These are phyloP conservation scores for Papilio aristodemus DNA, from an alignment of 1,140 invertebrate species.

Conservation along the genomic window DNA sequence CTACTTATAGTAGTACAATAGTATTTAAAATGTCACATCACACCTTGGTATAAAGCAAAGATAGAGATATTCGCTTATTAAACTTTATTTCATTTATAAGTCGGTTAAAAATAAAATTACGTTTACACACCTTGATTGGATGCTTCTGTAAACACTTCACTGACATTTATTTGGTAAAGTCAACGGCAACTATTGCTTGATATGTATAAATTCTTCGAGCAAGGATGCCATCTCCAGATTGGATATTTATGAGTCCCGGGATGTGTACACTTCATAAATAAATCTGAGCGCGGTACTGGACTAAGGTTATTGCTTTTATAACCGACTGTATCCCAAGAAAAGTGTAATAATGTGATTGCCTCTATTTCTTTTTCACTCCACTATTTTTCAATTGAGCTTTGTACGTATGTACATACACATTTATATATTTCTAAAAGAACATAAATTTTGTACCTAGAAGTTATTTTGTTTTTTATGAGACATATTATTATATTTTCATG, in stretches of 20 bases:
- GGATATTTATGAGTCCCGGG: constrained; percentile 61
- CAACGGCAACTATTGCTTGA: constrained; percentile 21
- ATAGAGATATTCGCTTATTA: too few species aligned
- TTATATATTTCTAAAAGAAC: too few species aligned
- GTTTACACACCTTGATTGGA: too few species aligned
- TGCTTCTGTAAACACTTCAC: constrained; percentile 6
- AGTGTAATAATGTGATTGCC: constrained; percentile 33
- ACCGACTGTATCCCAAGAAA: constrained; percentile 31
- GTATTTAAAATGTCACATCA: too few species aligned
- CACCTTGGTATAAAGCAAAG: too few species aligned
- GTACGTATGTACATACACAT: neutral
- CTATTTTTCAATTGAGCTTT: constrained; percentile 5
- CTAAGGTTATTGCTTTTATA: constrained; percentile 40
- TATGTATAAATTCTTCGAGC: constrained; percentile 32
- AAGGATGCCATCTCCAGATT: constrained; percentile 56
- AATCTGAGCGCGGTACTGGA: constrained; percentile 51
- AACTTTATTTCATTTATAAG: too few species aligned
- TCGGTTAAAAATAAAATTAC: too few species aligned
- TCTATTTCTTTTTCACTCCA: constrained; percentile 24
- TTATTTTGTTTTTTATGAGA: too few species aligned
- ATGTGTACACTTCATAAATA: constrained; percentile 64
- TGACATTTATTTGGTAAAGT: constrained; percentile 19
- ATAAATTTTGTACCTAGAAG: too few species aligned
- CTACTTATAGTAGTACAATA: too few species aligned
- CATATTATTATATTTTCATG: too few species aligned